Evolutionary conservation across 1,140 invertebrate genomes (phyloP).

Genomic region (Oncopodura yosiiana): DNA sequence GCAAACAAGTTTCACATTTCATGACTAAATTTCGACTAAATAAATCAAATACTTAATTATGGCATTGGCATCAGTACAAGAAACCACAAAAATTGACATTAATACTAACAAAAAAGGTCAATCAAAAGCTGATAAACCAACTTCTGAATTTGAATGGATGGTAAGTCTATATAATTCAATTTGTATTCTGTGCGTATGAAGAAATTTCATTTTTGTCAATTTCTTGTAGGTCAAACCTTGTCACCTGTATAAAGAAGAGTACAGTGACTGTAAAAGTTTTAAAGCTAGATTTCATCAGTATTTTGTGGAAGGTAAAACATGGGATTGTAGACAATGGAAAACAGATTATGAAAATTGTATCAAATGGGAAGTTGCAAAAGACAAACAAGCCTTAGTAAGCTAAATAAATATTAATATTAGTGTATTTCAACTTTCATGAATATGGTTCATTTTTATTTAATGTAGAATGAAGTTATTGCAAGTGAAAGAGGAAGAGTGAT

Average conservation of each 20-base stretch:
- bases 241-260: constrained; percentile 63
- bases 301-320: constrained; percentile 60
- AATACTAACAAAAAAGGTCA: no score
- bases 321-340: constrained; percentile 68
- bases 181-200: no score
- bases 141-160: no score
- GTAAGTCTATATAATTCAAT: no score
- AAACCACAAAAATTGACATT: no score
- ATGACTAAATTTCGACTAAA: no score
- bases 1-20: no score
- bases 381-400: constrained; percentile 57
- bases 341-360: constrained; percentile 62
- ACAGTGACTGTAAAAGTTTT: constrained; percentile 61
- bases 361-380: constrained; percentile 52
- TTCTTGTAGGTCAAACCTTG: no score
- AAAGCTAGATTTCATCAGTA: constrained; percentile 72
- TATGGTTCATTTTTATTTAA: constrained; percentile 30
- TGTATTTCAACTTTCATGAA: constrained; percentile 2
- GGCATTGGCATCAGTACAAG: no score
- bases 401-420: constrained; percentile 3
- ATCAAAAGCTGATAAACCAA: no score
- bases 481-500: constrained; percentile 57
- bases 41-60: no score
- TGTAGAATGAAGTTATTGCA: constrained; percentile 55
- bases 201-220: no score